Evolutionary conservation across 2,797 vertebrate genomes (phyloP).

Genomic region (Acanthis flammea): DNA sequence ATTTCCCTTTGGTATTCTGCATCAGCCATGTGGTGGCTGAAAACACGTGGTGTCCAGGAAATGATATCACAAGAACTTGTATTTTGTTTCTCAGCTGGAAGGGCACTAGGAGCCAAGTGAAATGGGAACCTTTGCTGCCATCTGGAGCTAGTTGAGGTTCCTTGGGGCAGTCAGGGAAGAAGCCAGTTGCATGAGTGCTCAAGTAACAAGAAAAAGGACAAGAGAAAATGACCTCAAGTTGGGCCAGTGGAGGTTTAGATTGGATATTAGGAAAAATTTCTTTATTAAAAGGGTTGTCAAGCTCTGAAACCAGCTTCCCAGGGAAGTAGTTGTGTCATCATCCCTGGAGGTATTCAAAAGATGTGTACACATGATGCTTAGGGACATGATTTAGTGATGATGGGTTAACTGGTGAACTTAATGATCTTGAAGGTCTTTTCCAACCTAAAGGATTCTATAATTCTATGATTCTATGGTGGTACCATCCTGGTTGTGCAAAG

Average conservation of each 20-base stretch:
- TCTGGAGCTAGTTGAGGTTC: rapidly evolving
- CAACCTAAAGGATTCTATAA: background rate
- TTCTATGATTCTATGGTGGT: background rate
- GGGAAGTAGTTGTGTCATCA: background rate
- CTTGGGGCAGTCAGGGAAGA: background rate
- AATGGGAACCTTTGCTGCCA: background rate
- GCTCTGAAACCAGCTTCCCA: background rate
- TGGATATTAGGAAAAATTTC: background rate
- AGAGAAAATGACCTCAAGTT: background rate
- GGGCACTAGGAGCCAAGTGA: background rate
- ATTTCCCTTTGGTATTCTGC: background rate
- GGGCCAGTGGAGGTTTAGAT: background rate
- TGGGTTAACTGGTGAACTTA: background rate
- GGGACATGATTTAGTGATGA: background rate
- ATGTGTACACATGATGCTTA: no score
- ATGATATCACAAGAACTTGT: background rate
- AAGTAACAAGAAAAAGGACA: background rate
- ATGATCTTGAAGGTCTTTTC: background rate
- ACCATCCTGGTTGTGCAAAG: background rate
- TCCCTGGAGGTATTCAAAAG: background rate
- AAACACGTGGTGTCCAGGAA: rapidly evolving
- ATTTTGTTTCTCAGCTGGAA: background rate
- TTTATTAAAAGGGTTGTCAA: background rate
- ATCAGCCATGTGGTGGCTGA: background rate
- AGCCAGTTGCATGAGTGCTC: rapidly evolving